phyloP scores from a whole-genome alignment of 2,888 invertebrate genomes.

The Galerucella pusilla region DNA sequence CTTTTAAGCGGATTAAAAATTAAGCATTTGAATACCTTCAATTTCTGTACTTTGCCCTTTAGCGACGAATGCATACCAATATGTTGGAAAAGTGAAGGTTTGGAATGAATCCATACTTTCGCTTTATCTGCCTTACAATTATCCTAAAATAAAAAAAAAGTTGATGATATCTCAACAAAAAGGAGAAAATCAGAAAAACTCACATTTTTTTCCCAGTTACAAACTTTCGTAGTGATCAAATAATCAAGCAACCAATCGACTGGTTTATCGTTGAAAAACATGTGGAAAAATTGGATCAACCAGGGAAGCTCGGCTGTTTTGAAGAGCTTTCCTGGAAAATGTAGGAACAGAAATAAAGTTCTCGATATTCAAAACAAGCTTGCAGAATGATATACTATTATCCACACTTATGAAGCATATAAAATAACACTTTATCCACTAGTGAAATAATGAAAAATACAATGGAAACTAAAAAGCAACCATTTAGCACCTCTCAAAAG shows the following conservation, averaged over 20 bases:
- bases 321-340: conserved; percentile 82
- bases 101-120: conserved; percentile 85
- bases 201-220: conserved; percentile 82
- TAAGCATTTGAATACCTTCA: conserved; percentile 74
- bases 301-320: conserved; percentile 87
- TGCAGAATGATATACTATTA: no score
- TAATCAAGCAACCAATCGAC: conserved; percentile 97
- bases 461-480: no score
- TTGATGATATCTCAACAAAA: no score
- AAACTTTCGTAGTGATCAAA: conserved; percentile 89
- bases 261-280: conserved; percentile 96
- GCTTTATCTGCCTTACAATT: conserved; percentile 83
- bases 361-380: no score
- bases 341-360: not conserved
- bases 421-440: no score
- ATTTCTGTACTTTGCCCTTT: conserved; percentile 94
- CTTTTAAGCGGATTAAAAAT: no score
- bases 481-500: no score
- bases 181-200: conserved; percentile 59
- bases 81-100: conserved; percentile 94
- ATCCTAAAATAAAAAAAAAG: conserved; percentile 72
- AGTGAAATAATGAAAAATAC: no score
- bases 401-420: no score
- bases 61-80: conserved; percentile 95
- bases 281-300: conserved; percentile 91